Conservation (phyloP, 2,797 vertebrate species). For the Nannoperca australis region DNA sequence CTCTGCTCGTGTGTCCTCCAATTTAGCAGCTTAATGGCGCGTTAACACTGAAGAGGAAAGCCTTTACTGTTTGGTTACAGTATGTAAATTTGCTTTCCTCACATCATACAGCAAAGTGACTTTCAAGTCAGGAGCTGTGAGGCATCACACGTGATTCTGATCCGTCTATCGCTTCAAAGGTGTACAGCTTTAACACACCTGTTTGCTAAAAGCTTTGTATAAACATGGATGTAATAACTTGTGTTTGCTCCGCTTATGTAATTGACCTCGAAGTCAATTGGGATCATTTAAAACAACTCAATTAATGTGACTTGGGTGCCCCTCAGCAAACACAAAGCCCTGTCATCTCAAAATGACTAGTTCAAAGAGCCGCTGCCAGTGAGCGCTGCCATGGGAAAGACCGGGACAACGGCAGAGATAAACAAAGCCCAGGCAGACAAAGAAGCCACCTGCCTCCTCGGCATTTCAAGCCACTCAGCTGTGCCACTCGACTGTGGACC, state of each 20-base stretch:
- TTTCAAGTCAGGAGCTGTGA: constrained; percentile 28
- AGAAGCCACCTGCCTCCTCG: constrained; percentile 66
- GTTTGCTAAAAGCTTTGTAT: constrained; percentile 1
- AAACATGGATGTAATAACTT: constrained; percentile 1
- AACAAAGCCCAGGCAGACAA: constrained; percentile 67
- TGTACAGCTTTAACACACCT: neutral
- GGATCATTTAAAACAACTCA: constrained; percentile 44
- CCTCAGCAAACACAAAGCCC: constrained; percentile 30
- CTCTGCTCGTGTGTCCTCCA: constrained; percentile 40
- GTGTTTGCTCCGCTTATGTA: constrained; percentile 24
- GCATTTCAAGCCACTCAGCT: constrained; percentile 41
- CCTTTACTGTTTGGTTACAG: constrained; percentile 39
- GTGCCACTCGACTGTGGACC: constrained; percentile 36
- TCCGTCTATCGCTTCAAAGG: constrained; percentile 2
- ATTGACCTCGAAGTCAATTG: constrained; percentile 5
- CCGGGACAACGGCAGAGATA: constrained; percentile 31
- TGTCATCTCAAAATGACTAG: constrained; percentile 41
- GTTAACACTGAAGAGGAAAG: constrained; percentile 36
- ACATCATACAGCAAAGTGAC: constrained; percentile 36
- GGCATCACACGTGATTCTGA: neutral
- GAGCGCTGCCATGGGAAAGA: constrained; percentile 31
- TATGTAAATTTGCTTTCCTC: constrained; percentile 48
- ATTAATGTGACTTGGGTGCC: constrained; percentile 36
- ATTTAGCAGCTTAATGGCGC: constrained; percentile 60
- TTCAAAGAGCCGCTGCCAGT: constrained; percentile 40